Evolutionary conservation across 2,888 invertebrate species (phyloP).

Genomic region (Patella ulyssiponensis): DNA sequence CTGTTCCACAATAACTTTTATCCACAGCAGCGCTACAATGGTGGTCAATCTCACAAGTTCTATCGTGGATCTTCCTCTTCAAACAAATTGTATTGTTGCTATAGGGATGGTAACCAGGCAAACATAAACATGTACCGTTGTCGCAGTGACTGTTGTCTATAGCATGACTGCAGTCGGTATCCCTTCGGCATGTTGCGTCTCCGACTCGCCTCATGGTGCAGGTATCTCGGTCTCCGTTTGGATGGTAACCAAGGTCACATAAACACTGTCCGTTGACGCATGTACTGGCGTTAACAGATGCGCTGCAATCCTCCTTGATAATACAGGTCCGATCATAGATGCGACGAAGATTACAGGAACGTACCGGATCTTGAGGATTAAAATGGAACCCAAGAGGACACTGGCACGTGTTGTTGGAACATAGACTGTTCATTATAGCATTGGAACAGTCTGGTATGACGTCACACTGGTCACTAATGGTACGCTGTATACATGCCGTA

Average conservation of each 20-base stretch:
- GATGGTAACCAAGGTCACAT: background rate
- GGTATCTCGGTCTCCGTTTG: background rate
- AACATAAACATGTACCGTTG: slow-evolving; percentile 19
- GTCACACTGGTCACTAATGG: slow-evolving; percentile 32
- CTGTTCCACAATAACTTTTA: slow-evolving; percentile 28
- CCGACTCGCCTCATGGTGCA: slow-evolving; percentile 15
- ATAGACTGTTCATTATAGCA: background rate
- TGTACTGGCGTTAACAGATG: background rate
- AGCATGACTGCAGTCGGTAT: background rate
- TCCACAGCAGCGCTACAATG: slow-evolving; percentile 32
- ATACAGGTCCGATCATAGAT: background rate
- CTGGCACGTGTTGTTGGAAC: background rate
- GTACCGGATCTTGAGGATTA: background rate
- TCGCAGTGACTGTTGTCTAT: slow-evolving; percentile 17
- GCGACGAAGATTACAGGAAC: background rate
- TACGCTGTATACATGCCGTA: slow-evolving; percentile 25
- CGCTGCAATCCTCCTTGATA: background rate
- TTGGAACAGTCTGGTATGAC: background rate
- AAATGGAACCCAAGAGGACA: background rate
- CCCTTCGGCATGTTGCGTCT: slow-evolving; percentile 20
- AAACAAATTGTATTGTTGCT: slow-evolving; percentile 25
- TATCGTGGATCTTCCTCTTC: slow-evolving; percentile 28
- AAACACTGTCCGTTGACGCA: background rate
- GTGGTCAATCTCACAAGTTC: slow-evolving; percentile 25
- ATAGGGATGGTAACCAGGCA: slow-evolving; percentile 19